These are phyloP conservation scores for Anguilla obscura DNA, from an alignment of 2,797 vertebrate species.

Conservation along the genomic window DNA sequence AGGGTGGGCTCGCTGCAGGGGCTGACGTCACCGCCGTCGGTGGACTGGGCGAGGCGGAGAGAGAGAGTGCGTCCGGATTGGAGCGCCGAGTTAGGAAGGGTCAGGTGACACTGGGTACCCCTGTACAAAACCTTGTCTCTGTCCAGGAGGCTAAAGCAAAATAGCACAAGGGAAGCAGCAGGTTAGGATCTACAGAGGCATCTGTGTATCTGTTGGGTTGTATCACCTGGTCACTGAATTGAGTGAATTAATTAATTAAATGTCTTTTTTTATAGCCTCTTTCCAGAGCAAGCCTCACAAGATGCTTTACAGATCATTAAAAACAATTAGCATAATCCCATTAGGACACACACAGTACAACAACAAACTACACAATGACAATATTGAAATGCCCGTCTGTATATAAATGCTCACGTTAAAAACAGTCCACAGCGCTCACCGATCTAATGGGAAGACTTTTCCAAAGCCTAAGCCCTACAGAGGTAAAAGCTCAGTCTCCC, in stretches of 20 bases:
- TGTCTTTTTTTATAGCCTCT: too few species aligned
- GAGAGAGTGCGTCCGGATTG: constrained; percentile 32
- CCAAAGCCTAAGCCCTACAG: too few species aligned
- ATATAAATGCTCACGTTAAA: too few species aligned
- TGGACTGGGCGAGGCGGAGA: constrained; percentile 51
- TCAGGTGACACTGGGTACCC: constrained; percentile 49
- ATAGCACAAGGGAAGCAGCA: not conserved
- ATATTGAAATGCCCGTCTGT: too few species aligned
- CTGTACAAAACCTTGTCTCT: constrained; percentile 48
- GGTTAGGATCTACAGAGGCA: not conserved
- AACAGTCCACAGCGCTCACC: too few species aligned
- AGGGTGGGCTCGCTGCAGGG: constrained; percentile 49
- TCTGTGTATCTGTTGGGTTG: not conserved
- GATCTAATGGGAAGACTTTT: too few species aligned
- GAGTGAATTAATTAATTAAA: not conserved
- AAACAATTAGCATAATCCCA: too few species aligned
- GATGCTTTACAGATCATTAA: too few species aligned
- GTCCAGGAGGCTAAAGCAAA: constrained; percentile 51
- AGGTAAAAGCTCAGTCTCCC: too few species aligned
- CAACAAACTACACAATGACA: too few species aligned
- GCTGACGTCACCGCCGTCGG: constrained; percentile 52
- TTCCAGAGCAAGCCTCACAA: too few species aligned
- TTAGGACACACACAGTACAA: too few species aligned
- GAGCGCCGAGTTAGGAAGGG: constrained; percentile 40
- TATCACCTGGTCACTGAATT: not conserved